These are phyloP conservation scores for Balearica regulorum DNA, from an alignment of 2,797 vertebrate genomes.

Conservation along the genomic window DNA sequence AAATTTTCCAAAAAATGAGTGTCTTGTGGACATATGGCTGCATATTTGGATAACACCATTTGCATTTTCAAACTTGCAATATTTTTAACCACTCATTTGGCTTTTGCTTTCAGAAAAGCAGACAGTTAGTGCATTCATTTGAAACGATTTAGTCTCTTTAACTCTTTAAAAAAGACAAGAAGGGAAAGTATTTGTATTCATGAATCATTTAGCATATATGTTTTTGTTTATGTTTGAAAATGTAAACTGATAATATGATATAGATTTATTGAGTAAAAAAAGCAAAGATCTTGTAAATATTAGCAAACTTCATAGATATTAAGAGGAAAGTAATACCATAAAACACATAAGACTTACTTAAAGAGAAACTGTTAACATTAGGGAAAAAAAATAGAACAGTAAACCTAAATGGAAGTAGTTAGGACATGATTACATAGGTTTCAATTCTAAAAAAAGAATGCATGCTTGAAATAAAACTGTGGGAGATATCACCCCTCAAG, in stretches of 20 bases:
- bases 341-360: neutral
- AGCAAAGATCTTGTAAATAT: conserved; percentile 35
- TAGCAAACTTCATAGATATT: conserved; percentile 14
- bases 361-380: neutral
- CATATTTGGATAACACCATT: conserved; percentile 83
- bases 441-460: neutral
- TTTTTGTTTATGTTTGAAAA: conserved; percentile 58
- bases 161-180: conserved; percentile 67
- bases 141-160: conserved; percentile 73
- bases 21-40: conserved; percentile 83
- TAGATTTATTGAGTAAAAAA: conserved; percentile 47
- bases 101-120: conserved; percentile 79
- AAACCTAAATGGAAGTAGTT: neutral
- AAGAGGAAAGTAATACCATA: neutral
- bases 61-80: conserved; percentile 82
- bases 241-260: conserved; percentile 55
- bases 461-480: neutral
- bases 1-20: conserved; percentile 73
- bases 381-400: neutral
- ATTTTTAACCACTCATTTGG: conserved; percentile 80
- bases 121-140: conserved; percentile 77
- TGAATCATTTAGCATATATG: conserved; percentile 62
- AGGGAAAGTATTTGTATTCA: conserved; percentile 56
- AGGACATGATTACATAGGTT: neutral
- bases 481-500: neutral